phyloP scores from a whole-genome alignment of 1,140 invertebrate genomes.

The Drosophila lacertosa region DNA sequence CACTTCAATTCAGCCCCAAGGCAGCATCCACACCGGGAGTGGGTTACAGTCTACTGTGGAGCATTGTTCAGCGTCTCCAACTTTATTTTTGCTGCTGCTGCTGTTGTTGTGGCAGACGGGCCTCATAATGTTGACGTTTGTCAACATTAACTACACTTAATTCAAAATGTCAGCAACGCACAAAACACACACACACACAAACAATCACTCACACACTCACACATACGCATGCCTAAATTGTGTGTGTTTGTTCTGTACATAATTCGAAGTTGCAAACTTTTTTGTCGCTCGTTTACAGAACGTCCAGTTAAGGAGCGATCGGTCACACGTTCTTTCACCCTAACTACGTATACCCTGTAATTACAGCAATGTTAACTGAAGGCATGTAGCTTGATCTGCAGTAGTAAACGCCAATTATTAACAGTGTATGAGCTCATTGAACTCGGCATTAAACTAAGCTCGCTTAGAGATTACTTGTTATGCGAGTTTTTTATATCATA shows the following conservation, averaged over 20 bases:
- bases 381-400: too few species aligned
- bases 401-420: too few species aligned
- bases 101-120: slow-evolving; percentile 41
- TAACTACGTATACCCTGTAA: slow-evolving; percentile 19
- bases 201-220: slow-evolving; percentile 20
- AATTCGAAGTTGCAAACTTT: slow-evolving; percentile 42
- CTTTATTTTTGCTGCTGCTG: slow-evolving; percentile 12
- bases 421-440: too few species aligned
- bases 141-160: slow-evolving; percentile 79
- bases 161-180: slow-evolving; percentile 67
- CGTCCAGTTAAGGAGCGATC: slow-evolving; percentile 31
- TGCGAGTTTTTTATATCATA: too few species aligned
- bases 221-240: slow-evolving; percentile 30
- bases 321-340: slow-evolving; percentile 32
- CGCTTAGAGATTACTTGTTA: too few species aligned
- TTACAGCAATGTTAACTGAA: background rate
- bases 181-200: background rate
- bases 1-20: slow-evolving; percentile 46
- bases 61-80: slow-evolving; percentile 21
- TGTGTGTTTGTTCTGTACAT: slow-evolving; percentile 15
- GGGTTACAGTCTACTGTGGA: slow-evolving; percentile 31
- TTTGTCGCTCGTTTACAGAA: slow-evolving; percentile 33
- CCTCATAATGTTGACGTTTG: slow-evolving; percentile 63
- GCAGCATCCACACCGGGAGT: slow-evolving; percentile 27
- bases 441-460: too few species aligned